phyloP scores from a whole-genome alignment of 2,113 vertebrate species.

The Neotragus moschatus region DNA sequence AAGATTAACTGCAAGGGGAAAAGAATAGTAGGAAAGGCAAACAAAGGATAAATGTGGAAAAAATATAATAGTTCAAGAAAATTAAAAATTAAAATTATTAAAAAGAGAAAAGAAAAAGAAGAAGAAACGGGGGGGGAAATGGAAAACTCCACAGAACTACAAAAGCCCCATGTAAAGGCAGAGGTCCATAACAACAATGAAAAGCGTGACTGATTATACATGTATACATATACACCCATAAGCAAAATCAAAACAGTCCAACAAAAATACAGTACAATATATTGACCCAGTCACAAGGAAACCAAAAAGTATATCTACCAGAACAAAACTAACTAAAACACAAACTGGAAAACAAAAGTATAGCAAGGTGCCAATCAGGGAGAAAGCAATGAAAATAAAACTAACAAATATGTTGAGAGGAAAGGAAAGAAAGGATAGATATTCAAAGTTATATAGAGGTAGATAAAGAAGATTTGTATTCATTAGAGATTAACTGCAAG shows the following conservation, averaged over 20 bases:
- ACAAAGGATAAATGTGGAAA: neutral
- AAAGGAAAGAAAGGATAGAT: neutral
- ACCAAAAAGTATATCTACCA: neutral
- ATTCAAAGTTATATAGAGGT: neutral
- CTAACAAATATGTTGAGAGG: neutral
- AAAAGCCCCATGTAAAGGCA: neutral
- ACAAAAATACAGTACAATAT: neutral
- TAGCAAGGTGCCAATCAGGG: neutral
- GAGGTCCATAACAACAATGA: neutral
- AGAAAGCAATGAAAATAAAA: neutral
- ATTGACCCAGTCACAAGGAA: neutral
- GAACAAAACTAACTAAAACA: neutral
- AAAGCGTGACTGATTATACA: neutral
- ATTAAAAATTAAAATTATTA: neutral
- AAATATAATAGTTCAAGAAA: neutral
- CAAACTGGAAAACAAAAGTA: neutral
- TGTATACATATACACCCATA: neutral
- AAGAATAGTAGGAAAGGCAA: neutral
- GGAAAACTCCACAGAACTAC: neutral
- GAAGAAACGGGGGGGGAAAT: rapidly evolving
- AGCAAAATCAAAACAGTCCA: neutral
- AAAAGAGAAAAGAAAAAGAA: neutral
- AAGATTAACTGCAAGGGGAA: neutral
- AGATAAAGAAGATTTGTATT: neutral
- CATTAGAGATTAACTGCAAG: neutral